Base-by-base conservation (phyloP, 1,140 invertebrate species). In the Bradysia coprophila region DNA sequence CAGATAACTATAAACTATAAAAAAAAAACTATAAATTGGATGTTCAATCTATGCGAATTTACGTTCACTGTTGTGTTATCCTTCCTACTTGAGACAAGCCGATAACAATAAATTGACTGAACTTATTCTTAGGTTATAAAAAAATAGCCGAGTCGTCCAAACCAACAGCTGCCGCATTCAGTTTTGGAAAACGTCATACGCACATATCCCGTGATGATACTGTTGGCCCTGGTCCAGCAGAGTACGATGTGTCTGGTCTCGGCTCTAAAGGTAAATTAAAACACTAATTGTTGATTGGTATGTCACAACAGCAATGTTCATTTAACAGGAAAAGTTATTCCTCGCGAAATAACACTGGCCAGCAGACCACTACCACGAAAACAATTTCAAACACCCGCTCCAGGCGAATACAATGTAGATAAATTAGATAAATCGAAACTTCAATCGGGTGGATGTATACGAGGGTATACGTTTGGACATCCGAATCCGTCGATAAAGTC, bases 191-290 rank as follows among this genome's bases (percentile, higher is more conserved):
- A 38, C 76, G 80, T 64, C 61, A 73, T 43, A 64, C 64, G n/a
- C 55, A 55, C 20, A 60, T 63, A 9, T 57, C 53, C 16, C 61
- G 49, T 46, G 52, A 59, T 42, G 66, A 62, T 21, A 62, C 69
- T 55, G 57, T 66, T 16, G 84, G 84, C n/a, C 85, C 86, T 1
- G 86, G 85, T 18, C 86, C 86, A 8, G 85, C 83, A 4, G 76
- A 81, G 46, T 90, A 90, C 57, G 87, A 88, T 58, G 76, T 89
- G 13, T 78, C 81, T 40, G 83, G 84, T 18, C 67, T 89, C 48
- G 77, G 78, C 42, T 69, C 78, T 34, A 87, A 84, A 76, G 84
- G 84, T 71, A 68, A 65, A 46, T 52, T 54, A 31, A 31, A n/a
- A 18, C 6, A 36, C 10, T 40, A 50, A 51, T 46, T 48, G 13